A percentile compares a stretch with the other conserved stretches of the same genome.
phyloP scores from a whole-genome alignment of 2,113 vertebrate species.

The Chaetops frenatus region DNA sequence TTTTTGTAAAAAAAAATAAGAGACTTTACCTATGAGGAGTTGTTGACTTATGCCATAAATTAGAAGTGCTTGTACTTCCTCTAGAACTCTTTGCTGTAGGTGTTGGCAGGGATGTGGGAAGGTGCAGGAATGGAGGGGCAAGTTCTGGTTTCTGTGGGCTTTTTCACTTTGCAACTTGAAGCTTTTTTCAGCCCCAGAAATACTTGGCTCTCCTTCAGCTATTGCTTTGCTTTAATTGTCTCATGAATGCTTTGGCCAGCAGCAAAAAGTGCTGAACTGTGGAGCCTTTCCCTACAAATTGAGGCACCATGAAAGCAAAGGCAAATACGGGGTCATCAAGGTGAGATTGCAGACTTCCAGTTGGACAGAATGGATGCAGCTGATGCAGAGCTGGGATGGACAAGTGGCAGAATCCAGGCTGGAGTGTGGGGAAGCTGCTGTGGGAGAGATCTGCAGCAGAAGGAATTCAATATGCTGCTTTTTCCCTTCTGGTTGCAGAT shows the following conservation, averaged over 20 bases:
- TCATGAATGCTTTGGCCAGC: neutral
- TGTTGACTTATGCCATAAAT: neutral
- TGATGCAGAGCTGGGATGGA: neutral
- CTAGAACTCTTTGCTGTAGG: neutral
- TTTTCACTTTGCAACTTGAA: neutral
- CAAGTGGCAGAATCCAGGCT: neutral
- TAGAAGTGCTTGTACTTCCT: neutral
- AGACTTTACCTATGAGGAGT: neutral
- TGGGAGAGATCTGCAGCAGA: neutral
- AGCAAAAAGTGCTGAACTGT: neutral
- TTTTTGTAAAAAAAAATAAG: neutral
- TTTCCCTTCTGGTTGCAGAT: neutral
- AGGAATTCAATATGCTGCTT: neutral
- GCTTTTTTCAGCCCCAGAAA: neutral
- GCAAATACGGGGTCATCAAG: neutral
- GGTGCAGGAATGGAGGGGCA: neutral
- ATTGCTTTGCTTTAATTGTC: neutral
- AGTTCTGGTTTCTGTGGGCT: neutral
- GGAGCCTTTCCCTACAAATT: neutral
- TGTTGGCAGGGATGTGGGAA: slow-evolving; percentile 32
- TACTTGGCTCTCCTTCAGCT: neutral
- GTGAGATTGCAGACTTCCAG: neutral
- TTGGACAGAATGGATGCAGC: neutral
- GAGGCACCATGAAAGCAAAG: neutral
- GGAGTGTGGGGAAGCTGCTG: neutral